phyloP scores from a whole-genome alignment of 2,888 invertebrate genomes.

The Dromius quadrimaculatus region DNA sequence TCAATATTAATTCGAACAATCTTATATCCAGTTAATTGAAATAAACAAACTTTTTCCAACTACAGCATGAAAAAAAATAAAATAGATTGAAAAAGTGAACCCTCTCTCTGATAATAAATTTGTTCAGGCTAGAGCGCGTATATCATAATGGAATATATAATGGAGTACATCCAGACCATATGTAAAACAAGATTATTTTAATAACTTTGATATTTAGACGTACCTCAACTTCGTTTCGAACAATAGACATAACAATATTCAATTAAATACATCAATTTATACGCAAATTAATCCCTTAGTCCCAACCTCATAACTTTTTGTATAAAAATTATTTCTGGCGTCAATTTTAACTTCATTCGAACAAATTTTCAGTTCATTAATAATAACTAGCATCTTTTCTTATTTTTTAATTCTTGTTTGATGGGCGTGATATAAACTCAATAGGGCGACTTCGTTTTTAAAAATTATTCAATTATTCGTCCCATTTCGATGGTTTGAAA shows the following conservation, averaged over 20 bases:
- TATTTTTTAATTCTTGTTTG: neutral
- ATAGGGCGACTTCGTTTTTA: neutral
- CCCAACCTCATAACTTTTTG: neutral
- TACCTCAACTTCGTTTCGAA: neutral
- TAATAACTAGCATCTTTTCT: neutral
- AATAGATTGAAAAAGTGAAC: too few relatives aligned
- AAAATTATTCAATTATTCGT: conserved; percentile 41
- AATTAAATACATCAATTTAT: conserved; percentile 32
- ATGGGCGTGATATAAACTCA: neutral
- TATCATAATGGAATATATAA: too few relatives aligned
- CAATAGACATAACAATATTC: conserved; percentile 32
- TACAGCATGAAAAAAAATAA: too few relatives aligned
- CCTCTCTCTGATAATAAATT: too few relatives aligned
- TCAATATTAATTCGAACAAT: too few relatives aligned
- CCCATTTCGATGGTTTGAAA: conserved; percentile 35
- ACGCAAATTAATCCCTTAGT: conserved; percentile 10
- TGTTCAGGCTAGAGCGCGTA: too few relatives aligned
- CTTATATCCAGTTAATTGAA: too few relatives aligned
- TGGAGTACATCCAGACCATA: too few relatives aligned
- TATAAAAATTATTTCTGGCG: neutral
- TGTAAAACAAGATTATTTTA: too few relatives aligned
- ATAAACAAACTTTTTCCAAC: too few relatives aligned
- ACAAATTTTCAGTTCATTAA: conserved; percentile 15
- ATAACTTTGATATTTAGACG: too few relatives aligned
- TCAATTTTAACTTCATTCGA: conserved; percentile 19